Conservation (phyloP, 2,797 vertebrate species). For the Sebastes jordani region DNA sequence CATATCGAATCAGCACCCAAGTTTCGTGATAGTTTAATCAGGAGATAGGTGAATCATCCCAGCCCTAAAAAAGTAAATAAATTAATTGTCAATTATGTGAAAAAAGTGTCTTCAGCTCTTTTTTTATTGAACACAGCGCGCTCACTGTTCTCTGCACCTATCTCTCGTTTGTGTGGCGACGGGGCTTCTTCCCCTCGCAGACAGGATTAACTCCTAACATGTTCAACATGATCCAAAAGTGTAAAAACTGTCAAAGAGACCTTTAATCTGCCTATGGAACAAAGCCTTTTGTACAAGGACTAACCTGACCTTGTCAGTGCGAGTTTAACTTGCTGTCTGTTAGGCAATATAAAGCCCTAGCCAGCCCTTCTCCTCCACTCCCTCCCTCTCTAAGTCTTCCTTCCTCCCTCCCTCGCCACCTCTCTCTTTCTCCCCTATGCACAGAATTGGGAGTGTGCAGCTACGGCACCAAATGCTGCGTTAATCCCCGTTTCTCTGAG, state of each 20-base stretch:
- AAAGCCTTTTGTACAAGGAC: conserved; percentile 90
- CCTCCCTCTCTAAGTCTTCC: conserved; percentile 68
- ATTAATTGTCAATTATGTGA: background rate
- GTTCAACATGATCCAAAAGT: conserved; percentile 95
- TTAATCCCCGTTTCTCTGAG: conserved; percentile 89
- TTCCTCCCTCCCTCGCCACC: conserved; percentile 48
- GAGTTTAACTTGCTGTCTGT: conserved; percentile 94
- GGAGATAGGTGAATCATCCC: no score
- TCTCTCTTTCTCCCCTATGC: conserved; percentile 38
- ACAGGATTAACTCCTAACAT: conserved; percentile 92
- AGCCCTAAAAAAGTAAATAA: background rate
- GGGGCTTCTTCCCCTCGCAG: conserved; percentile 77
- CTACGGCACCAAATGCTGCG: conserved; percentile 79
- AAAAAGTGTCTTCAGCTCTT: background rate
- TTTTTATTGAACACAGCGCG: background rate
- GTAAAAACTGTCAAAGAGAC: conserved; percentile 93
- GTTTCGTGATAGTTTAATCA: no score
- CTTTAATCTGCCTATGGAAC: conserved; percentile 96
- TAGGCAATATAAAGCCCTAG: conserved; percentile 80
- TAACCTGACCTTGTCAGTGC: conserved; percentile 96
- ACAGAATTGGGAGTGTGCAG: conserved; percentile 75
- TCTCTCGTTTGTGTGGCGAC: conserved; percentile 63
- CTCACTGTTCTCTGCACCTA: conserved; percentile 15
- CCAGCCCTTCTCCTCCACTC: conserved; percentile 67
- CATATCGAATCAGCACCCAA: no score